Percentiles rank a stretch among this genome's conserved stretches.
phyloP scores from a whole-genome alignment of 92 coral and sea anemone species.

The Montipora capitata region DNA sequence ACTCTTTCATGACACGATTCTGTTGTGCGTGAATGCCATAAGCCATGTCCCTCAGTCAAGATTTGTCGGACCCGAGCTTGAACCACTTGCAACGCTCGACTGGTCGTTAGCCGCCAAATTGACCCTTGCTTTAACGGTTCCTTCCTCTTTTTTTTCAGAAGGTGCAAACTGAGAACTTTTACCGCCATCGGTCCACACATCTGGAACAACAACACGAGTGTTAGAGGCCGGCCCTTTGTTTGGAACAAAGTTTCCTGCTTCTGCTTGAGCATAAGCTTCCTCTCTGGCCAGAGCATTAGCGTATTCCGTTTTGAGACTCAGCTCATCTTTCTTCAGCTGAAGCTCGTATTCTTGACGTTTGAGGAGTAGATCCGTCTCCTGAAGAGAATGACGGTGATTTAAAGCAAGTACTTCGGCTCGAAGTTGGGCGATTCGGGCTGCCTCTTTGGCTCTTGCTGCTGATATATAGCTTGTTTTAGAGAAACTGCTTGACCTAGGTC shows the following conservation, averaged over 20 bases:
- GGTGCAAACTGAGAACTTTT: no score
- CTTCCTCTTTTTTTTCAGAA: no score
- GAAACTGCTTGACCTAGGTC: background rate
- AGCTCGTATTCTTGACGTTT: background rate
- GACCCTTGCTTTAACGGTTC: background rate
- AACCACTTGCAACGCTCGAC: background rate
- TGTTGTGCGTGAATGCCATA: constrained; percentile 19
- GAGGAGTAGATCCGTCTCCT: background rate
- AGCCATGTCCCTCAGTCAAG: constrained; percentile 18
- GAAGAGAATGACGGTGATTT: background rate
- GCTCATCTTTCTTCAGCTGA: constrained; percentile 9
- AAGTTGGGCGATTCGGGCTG: background rate
- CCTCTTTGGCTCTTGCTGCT: background rate
- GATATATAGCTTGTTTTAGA: background rate
- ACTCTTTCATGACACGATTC: constrained; percentile 11
- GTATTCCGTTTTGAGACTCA: constrained; percentile 6
- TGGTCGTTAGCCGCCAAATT: background rate
- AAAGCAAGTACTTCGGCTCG: background rate
- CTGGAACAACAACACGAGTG: background rate
- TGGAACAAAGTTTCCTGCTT: background rate
- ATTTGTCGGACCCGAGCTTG: constrained; percentile 4
- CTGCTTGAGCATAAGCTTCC: constrained; percentile 17
- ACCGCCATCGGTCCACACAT: no score
- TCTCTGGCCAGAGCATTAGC: constrained; percentile 20
- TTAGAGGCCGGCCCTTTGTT: background rate